phyloP scores from a whole-genome alignment of 2,113 vertebrate species.

The Podarcis cretensis region DNA sequence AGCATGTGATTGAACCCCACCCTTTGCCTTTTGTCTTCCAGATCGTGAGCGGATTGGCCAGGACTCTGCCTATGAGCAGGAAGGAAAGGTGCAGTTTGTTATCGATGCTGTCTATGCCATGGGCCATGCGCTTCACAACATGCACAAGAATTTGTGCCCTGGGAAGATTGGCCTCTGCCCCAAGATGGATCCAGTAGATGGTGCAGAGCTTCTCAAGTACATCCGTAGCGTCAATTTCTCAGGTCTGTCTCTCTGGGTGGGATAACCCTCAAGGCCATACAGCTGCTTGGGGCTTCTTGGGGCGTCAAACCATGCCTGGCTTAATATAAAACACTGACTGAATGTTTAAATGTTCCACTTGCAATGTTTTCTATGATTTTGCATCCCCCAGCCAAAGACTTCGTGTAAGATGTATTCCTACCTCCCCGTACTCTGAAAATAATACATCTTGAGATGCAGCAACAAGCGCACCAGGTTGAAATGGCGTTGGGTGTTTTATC shows the following conservation, averaged over 20 bases:
- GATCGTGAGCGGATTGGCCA: constrained; percentile 93
- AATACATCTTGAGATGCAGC: background rate
- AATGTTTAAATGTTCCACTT: background rate
- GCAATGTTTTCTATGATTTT: background rate
- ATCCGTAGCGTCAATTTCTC: constrained; percentile 95
- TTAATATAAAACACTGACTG: background rate
- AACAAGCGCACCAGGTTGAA: background rate
- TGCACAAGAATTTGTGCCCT: constrained; percentile 91
- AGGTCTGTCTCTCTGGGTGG: constrained; percentile 71
- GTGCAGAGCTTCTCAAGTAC: constrained; percentile 91
- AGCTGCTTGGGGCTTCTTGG: background rate
- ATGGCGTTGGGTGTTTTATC: background rate
- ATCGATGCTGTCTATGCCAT: constrained; percentile 93
- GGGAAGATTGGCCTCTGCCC: constrained; percentile 91
- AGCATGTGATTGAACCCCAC: constrained; percentile 5
- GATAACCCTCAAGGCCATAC: accelerated
- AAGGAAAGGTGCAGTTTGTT: constrained; percentile 96
- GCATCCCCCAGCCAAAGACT: background rate
- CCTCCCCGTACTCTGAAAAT: background rate
- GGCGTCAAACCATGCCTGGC: background rate
- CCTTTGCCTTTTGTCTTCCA: constrained; percentile 56
- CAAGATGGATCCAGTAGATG: constrained; percentile 90
- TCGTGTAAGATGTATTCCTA: background rate
- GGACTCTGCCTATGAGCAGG: constrained; percentile 92
- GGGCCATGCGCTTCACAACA: constrained; percentile 93